Conservation (phyloP, 2,888 invertebrate species). For the Cremastobaeus sp. region DNA sequence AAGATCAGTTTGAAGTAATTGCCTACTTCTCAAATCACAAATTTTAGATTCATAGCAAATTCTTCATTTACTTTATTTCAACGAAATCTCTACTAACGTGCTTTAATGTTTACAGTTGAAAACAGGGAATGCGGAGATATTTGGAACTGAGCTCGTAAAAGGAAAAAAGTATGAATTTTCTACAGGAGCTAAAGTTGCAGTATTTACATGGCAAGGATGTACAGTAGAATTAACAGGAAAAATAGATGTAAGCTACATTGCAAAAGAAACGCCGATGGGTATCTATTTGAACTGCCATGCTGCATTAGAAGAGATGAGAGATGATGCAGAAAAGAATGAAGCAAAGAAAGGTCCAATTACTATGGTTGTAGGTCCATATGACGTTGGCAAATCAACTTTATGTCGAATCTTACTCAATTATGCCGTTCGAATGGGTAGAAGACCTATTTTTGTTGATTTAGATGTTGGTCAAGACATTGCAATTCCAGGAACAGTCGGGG, state of each 20-base stretch:
- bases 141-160: slow-evolving; percentile 96
- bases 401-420: slow-evolving; percentile 94
- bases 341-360: slow-evolving; percentile 88
- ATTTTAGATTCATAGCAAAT: neutral
- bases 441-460: slow-evolving; percentile 95
- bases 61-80: neutral
- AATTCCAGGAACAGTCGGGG: slow-evolving; percentile 94
- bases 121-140: slow-evolving; percentile 95
- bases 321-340: slow-evolving; percentile 86
- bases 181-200: slow-evolving; percentile 94
- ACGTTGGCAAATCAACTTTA: slow-evolving; percentile 97
- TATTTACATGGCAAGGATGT: slow-evolving; percentile 98
- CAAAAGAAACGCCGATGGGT: slow-evolving; percentile 98
- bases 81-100: neutral
- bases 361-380: slow-evolving; percentile 95
- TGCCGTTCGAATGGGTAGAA: slow-evolving; percentile 91
- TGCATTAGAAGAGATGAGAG: slow-evolving; percentile 93
- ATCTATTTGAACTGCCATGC: slow-evolving; percentile 97
- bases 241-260: slow-evolving; percentile 95
- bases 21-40: too few species aligned
- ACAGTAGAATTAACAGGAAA: slow-evolving; percentile 90
- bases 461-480: slow-evolving; percentile 97
- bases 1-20: too few species aligned
- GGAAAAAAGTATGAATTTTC: slow-evolving; percentile 94
- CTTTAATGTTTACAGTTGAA: slow-evolving; percentile 82